A percentile compares a stretch with the other conserved stretches of the same genome.
These are phyloP conservation scores for Anastrepha obliqua DNA, from an alignment of 1,140 invertebrate species.

Conservation along the genomic window DNA sequence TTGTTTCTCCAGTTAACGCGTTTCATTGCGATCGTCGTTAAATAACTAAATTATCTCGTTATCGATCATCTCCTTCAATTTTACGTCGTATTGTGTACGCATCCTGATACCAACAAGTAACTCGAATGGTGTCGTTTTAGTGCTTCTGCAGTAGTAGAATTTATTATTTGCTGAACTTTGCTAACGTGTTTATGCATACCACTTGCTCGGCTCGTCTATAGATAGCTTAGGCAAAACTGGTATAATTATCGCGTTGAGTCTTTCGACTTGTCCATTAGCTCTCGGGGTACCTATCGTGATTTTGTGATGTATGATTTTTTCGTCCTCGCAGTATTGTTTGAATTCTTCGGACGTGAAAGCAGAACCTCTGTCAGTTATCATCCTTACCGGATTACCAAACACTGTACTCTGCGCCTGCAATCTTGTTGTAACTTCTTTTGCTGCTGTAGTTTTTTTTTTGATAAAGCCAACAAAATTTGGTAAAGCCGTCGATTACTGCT, in stretches of 20 bases:
- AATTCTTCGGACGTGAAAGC: not conserved
- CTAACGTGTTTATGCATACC: not conserved
- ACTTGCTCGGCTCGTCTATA: slow-evolving; percentile 31
- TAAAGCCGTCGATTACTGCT: slow-evolving; percentile 71
- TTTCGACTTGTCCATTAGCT: slow-evolving; percentile 8
- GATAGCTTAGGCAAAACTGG: slow-evolving; percentile 32
- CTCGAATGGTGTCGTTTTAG: slow-evolving; percentile 6
- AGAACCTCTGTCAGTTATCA: not conserved
- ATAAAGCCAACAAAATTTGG: slow-evolving; percentile 74
- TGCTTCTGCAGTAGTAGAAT: slow-evolving; percentile 6
- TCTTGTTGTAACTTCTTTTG: slow-evolving; percentile 61
- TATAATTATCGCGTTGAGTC: not conserved
- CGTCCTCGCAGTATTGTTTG: not conserved
- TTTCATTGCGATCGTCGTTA: slow-evolving; percentile 29
- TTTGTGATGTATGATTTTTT: not conserved
- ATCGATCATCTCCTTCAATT: slow-evolving; percentile 4
- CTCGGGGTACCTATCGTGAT: not conserved
- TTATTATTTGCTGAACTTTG: slow-evolving; percentile 14
- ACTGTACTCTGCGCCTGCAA: not conserved
- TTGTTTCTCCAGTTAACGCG: slow-evolving; percentile 43
- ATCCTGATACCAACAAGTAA: too few relatives aligned
- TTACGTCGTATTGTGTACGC: too few relatives aligned
- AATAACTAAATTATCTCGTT: not conserved
- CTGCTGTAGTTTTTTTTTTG: slow-evolving; percentile 67
- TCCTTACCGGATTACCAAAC: not conserved